These are phyloP conservation scores for Brachionus plicatilis DNA, from an alignment of 1,140 invertebrate species.

Conservation along the genomic window DNA sequence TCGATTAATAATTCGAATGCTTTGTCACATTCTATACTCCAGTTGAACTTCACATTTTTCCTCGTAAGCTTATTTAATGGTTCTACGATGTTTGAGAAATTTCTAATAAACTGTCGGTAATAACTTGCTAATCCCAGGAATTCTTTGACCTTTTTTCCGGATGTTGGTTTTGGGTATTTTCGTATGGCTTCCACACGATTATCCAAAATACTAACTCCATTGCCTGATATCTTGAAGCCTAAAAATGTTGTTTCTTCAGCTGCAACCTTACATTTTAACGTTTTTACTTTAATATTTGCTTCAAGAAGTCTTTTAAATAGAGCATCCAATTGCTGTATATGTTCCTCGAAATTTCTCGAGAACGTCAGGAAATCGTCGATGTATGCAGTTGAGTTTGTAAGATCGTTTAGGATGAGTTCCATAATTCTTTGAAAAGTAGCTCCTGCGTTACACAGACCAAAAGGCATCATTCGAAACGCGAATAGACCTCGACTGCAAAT, in stretches of 20 bases:
- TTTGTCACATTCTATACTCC: slow-evolving; percentile 42
- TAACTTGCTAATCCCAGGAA: too few relatives aligned
- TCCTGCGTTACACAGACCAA: slow-evolving; percentile 55
- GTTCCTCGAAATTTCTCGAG: slow-evolving; percentile 17
- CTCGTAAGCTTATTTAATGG: slow-evolving; percentile 47
- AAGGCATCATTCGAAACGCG: slow-evolving; percentile 53
- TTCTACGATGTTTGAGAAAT: too few relatives aligned
- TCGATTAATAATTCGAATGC: slow-evolving; percentile 46
- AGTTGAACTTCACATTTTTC: slow-evolving; percentile 39
- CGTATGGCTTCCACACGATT: too few relatives aligned
- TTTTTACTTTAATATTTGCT: too few relatives aligned
- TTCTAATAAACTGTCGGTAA: too few relatives aligned
- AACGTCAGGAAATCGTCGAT: not conserved
- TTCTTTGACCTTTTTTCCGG: too few relatives aligned
- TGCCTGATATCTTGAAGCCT: too few relatives aligned
- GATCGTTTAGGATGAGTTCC: slow-evolving; percentile 43
- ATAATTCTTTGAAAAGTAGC: slow-evolving; percentile 58
- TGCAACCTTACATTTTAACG: too few relatives aligned
- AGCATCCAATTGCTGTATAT: slow-evolving; percentile 46
- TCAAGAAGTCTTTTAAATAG: slow-evolving; percentile 52
- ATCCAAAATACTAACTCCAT: too few relatives aligned
- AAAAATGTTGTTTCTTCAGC: too few relatives aligned
- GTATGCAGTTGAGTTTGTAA: not conserved
- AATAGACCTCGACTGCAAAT: slow-evolving; percentile 43
- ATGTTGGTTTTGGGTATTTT: too few relatives aligned